Evolutionary conservation across 2,797 vertebrate species (phyloP), one percentile per base, ranked within the genome.

Genomic region (Paratrypauchen microcephalus): DNA sequence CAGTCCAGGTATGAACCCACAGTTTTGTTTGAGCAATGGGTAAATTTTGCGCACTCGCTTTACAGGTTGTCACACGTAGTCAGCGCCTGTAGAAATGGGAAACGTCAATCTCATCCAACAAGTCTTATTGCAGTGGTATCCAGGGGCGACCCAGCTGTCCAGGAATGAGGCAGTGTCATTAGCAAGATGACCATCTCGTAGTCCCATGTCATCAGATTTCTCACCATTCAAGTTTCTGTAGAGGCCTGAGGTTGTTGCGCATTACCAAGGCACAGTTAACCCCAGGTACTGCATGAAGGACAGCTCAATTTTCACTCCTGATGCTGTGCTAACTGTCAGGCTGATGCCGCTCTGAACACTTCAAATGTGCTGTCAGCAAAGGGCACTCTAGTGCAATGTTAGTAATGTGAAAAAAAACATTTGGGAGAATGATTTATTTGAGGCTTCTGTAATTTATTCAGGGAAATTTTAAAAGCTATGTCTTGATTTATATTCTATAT

Each of bases 221-320:
- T 83, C 68, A 3, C 74, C 30, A 4, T 78, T 88, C 69, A 86
- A 90, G 74, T 89, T 87, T 19, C 87, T 76, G 39, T 82, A 86
- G 23, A 91, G 83, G 45, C 88, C 87, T 4, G 76, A 83, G n/a
- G 45, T 30, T 64, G 71, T 65, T 67, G 48, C 3, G 56, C 77
- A 60, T 5, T 65, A 24, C 45, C 72, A 69, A 0, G 81, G 75
- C 24, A 82, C 47, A 58, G 68, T 79, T 61, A 85, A 55, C 54
- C 65, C 74, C 54, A 89, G 48, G 61, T 75, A 80, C 1, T 69
- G 76, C 7, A 69, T 67, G 21, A 71, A 76, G 21, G 71, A 81
- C 13, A 83, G 47, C 45, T 82, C 74, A 6, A 90, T 79, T 8
- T 11, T 62, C 6, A 87, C 24, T 2, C 68, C 67, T 6, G 76